Evolutionary conservation across 2,113 vertebrate genomes (phyloP), one percentile per base, ranked within the genome.

Genomic region (Dipodomys ordii): DNA sequence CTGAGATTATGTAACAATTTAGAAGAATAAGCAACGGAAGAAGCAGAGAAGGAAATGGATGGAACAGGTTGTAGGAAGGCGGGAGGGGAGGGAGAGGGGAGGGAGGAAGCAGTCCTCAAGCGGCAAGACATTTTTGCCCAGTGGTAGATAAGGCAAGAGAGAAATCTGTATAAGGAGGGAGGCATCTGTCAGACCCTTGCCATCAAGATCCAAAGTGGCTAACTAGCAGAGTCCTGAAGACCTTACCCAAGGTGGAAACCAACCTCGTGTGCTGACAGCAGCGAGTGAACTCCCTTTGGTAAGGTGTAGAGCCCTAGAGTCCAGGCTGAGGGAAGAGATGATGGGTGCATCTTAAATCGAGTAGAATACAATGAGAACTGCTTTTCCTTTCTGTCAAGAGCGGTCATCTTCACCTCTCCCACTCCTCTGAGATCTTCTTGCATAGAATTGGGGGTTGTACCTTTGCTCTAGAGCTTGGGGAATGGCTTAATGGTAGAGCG

Each of bases 281-380:
- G 0, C 0, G 44, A 6, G 2, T 35, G 46, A 23, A 80, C n/a
- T 49, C 46, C 30, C 6, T 6, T 73, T 22, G 11, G 57, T 1
- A 0, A 49, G 27, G 7, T 20, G 6, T 10, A 72, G 13, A 82
- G 79, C 16, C 16, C 49, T 11, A 11, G 72, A 83, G 39, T n/a
- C 71, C 20, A 69, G 19, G 8, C 53, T 62, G 46, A 68, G n/a
- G 67, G 39, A 27, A 18, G 15, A 4, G 19, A 30, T 35, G 0
- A 16, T 57, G 18, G 23, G 39, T 57, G n/a, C 73, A 22, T 18
- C 57, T 18, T 2, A 35, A 27, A 2, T 30, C 27, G 2, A 25
- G 22, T 0, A 0, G 4, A 6, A 73, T 32, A 5, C 5, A 18
- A 3, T 6, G 53, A 87, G 72, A 53, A 64, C 0, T 23, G 13